Conservation (phyloP, 2,113 vertebrate species). For the Oxyruncus cristatus region DNA sequence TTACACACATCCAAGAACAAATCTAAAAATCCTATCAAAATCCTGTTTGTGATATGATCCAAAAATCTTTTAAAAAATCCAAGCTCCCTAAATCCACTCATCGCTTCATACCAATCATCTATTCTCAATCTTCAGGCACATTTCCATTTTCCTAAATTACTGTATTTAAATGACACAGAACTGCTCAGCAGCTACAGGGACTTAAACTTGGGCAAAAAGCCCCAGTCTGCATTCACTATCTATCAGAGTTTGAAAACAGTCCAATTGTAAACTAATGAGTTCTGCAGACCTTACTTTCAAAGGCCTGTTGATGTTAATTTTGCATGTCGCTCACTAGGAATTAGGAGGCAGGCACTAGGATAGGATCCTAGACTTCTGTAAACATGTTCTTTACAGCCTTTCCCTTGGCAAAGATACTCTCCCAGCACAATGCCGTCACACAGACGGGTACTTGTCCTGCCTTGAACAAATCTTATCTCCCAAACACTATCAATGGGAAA, state of each 20-base stretch:
- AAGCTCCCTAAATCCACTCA: slow-evolving; percentile 11
- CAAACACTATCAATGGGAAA: neutral
- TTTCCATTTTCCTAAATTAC: slow-evolving; percentile 34
- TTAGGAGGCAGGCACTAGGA: slow-evolving; percentile 13
- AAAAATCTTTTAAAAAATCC: slow-evolving; percentile 45
- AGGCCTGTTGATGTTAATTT: slow-evolving; percentile 36
- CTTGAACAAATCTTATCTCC: neutral
- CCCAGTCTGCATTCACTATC: slow-evolving; percentile 18
- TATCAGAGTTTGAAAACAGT: slow-evolving; percentile 28
- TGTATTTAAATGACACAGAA: slow-evolving; percentile 17
- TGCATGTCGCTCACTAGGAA: slow-evolving; percentile 17
- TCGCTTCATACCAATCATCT: slow-evolving; percentile 21
- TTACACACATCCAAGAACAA: neutral
- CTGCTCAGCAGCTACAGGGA: neutral
- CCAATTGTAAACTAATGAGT: slow-evolving; percentile 46
- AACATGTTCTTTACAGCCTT: slow-evolving; percentile 25
- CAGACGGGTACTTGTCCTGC: neutral
- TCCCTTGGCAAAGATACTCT: neutral
- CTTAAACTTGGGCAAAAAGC: neutral
- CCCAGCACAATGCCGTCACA: neutral
- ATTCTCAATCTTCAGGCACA: slow-evolving; percentile 38
- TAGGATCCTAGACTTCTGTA: slow-evolving; percentile 5
- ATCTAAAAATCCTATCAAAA: slow-evolving; percentile 19
- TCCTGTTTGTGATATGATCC: neutral
- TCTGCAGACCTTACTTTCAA: slow-evolving; percentile 48